phyloP scores from a whole-genome alignment of 2,888 invertebrate species.

The Rhagophthalmus giganteus region DNA sequence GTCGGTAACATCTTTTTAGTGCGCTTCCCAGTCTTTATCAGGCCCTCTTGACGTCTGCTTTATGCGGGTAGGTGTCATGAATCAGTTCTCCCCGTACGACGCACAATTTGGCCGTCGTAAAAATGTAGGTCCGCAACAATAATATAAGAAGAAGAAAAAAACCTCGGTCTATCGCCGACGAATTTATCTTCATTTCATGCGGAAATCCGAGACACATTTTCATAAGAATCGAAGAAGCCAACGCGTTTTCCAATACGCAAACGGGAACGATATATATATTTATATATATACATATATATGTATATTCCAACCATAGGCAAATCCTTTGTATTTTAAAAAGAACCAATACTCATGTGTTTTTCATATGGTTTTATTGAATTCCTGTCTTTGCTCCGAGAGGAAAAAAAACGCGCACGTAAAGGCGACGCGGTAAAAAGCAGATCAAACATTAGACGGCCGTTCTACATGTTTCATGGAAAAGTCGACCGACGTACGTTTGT shows the following conservation, averaged over 20 bases:
- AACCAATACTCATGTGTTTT: constrained; percentile 21
- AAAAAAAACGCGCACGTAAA: constrained; percentile 9
- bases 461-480: constrained; percentile 15
- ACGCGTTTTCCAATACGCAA: constrained; percentile 22
- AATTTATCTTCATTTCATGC: constrained; percentile 15
- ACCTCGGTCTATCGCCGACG: constrained; percentile 7
- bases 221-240: constrained; percentile 19
- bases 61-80: constrained; percentile 20
- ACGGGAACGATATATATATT: constrained; percentile 17
- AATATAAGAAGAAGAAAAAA: constrained; percentile 9
- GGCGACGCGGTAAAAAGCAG: constrained; percentile 13
- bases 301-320: constrained; percentile 17
- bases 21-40: constrained; percentile 16
- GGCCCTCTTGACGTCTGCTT: constrained; percentile 13
- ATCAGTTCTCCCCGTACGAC: constrained; percentile 17
- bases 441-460: constrained; percentile 6
- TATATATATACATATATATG: no score
- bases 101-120: constrained; percentile 18
- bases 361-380: constrained; percentile 25
- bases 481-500: neutral
- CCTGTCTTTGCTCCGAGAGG: constrained; percentile 7
- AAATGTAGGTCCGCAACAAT: constrained; percentile 11
- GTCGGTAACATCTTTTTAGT: constrained; percentile 22
- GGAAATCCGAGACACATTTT: constrained; percentile 23
- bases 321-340: constrained; percentile 25